Evolutionary conservation across 2,797 vertebrate genomes (phyloP).

Genomic region (Emydoidea blandingii): DNA sequence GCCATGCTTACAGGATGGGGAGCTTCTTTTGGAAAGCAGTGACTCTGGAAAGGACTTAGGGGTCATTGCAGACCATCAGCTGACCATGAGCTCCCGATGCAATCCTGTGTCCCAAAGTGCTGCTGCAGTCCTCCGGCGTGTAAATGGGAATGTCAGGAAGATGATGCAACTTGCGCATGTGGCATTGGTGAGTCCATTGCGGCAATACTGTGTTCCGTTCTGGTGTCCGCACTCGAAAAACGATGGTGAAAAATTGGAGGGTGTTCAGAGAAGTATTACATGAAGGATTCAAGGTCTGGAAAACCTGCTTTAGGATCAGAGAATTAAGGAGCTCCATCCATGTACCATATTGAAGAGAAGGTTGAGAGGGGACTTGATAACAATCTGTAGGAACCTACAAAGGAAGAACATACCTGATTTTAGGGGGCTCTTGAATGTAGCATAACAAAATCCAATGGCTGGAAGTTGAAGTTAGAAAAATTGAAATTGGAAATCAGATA

Average conservation of each 20-base stretch:
- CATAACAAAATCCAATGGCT: not conserved
- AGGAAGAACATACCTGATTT: not conserved
- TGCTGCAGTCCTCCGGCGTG: not conserved
- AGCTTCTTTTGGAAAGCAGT: not conserved
- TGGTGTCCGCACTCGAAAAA: not conserved
- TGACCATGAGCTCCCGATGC: not conserved
- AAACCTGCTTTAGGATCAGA: not conserved
- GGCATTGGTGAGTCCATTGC: not conserved
- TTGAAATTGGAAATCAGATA: not conserved
- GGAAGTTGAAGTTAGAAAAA: slow-evolving; percentile 47
- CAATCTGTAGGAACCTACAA: not conserved
- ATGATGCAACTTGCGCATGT: not conserved
- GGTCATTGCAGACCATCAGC: not conserved
- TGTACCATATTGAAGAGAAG: not conserved
- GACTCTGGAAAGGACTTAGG: not conserved
- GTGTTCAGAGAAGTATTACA: not conserved
- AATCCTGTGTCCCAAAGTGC: not conserved
- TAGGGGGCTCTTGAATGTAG: not conserved
- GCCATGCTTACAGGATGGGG: not conserved
- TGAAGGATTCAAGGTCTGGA: not conserved
- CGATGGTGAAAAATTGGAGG: not conserved
- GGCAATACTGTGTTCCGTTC: not conserved
- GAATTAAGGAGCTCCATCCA: not conserved
- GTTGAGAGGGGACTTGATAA: not conserved
- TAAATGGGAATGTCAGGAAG: not conserved